These are phyloP conservation scores for Rhadina sibilatrix DNA, from an alignment of 2,113 vertebrate genomes.

Conservation along the genomic window DNA sequence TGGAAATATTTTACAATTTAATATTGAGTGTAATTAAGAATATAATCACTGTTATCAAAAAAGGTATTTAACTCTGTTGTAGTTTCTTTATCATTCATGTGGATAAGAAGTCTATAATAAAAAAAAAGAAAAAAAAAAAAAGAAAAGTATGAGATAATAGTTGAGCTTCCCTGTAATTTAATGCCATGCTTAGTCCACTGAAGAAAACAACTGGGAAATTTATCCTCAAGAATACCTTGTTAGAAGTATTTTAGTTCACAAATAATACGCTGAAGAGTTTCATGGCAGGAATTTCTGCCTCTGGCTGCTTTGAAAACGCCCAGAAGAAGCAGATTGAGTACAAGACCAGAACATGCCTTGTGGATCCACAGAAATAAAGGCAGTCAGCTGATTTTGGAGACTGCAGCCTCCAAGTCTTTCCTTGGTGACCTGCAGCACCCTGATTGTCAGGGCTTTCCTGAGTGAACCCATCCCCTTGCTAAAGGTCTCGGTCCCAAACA, in stretches of 20 bases:
- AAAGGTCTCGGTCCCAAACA: background rate
- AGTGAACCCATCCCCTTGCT: too few species aligned
- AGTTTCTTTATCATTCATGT: conserved; percentile 99
- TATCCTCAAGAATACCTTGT: background rate
- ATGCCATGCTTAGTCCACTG: conserved; percentile 27
- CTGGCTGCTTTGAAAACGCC: background rate
- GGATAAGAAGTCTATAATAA: conserved; percentile 95
- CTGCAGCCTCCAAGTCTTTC: background rate
- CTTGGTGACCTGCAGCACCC: background rate
- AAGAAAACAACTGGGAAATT: background rate
- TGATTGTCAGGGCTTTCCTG: background rate
- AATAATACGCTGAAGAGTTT: conserved; percentile 10
- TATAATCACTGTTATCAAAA: conserved; percentile 91
- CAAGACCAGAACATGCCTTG: background rate
- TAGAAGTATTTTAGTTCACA: conserved; percentile 30
- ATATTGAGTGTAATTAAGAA: conserved; percentile 88
- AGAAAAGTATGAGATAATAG: conserved; percentile 71
- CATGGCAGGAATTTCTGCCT: background rate
- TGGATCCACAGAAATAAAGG: background rate
- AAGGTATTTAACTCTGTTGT: conserved; percentile 98
- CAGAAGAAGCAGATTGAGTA: background rate
- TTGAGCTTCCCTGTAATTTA: conserved; percentile 69
- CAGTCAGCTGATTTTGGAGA: background rate
- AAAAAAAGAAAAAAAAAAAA: conserved; percentile 31
- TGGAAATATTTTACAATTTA: conserved; percentile 88